phyloP scores from a whole-genome alignment of 2,888 invertebrate species.

The Caenorhabditis wallacei region DNA sequence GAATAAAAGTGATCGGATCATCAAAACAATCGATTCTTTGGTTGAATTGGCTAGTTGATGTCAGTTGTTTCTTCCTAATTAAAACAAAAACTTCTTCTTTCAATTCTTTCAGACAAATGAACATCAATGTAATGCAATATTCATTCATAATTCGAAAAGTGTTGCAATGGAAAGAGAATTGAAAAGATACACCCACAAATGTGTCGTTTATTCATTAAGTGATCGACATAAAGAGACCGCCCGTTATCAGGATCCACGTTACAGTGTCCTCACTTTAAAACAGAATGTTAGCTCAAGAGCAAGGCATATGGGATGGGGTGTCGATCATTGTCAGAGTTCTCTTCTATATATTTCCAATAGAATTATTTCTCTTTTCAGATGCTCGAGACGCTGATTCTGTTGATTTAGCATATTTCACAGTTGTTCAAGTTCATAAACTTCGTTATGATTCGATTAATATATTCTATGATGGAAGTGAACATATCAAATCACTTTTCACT shows the following conservation, averaged over 20 bases:
- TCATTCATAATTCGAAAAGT: slow-evolving; percentile 41
- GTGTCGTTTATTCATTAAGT: slow-evolving; percentile 60
- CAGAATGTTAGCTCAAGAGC: slow-evolving; percentile 52
- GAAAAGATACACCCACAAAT: slow-evolving; percentile 53
- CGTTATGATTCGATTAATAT: slow-evolving; percentile 64
- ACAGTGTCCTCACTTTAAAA: slow-evolving; percentile 57
- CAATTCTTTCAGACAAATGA: slow-evolving; percentile 47
- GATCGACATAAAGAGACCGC: slow-evolving; percentile 46
- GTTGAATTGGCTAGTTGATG: slow-evolving; percentile 61
- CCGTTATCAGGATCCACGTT: slow-evolving; percentile 50
- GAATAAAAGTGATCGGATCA: slow-evolving; percentile 45
- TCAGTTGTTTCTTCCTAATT: background rate
- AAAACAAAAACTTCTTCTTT: no score
- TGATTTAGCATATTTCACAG: slow-evolving; percentile 57
- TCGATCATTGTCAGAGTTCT: slow-evolving; percentile 46
- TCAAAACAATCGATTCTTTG: slow-evolving; percentile 43
- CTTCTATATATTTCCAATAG: background rate
- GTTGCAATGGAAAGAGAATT: slow-evolving; percentile 51
- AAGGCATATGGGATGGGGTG: slow-evolving; percentile 49
- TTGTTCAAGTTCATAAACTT: slow-evolving; percentile 57
- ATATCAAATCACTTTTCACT: slow-evolving; percentile 57
- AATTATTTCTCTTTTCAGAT: slow-evolving; percentile 26
- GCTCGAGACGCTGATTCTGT: slow-evolving; percentile 55
- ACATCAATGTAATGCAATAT: slow-evolving; percentile 60
- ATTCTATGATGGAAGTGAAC: slow-evolving; percentile 56